Percentiles rank a stretch among this genome's conserved stretches.
Evolutionary conservation across 2,888 invertebrate genomes (phyloP).

Genomic region (Anthophora plumipes): DNA sequence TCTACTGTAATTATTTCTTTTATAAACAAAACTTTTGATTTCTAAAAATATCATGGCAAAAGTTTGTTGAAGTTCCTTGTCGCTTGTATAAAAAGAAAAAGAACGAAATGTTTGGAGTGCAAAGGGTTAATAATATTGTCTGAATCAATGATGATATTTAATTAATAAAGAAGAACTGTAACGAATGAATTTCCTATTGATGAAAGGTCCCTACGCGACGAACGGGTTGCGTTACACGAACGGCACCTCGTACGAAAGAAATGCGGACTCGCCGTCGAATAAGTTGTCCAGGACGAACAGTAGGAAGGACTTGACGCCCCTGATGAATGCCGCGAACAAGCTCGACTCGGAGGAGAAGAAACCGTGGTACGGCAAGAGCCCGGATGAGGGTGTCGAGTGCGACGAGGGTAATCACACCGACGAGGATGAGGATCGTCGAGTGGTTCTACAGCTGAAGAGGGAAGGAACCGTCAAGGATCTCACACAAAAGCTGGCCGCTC

Average conservation of each 20-base stretch:
- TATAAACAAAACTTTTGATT: too few species aligned
- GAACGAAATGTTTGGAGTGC: too few species aligned
- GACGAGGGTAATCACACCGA: conserved; percentile 85
- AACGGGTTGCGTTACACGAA: conserved; percentile 81
- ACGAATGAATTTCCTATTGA: conserved; percentile 9
- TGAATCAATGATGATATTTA: background rate
- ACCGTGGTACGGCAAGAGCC: conserved; percentile 85
- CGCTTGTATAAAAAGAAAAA: too few species aligned
- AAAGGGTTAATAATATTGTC: background rate
- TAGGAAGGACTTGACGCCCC: conserved; percentile 86
- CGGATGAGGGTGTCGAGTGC: conserved; percentile 87
- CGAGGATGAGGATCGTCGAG: conserved; percentile 87
- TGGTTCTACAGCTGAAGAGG: conserved; percentile 90
- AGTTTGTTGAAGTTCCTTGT: too few species aligned
- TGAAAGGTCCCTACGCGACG: conserved; percentile 73
- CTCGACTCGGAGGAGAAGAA: conserved; percentile 86
- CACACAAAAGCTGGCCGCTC: conserved; percentile 92
- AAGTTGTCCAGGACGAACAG: conserved; percentile 82
- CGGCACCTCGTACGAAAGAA: conserved; percentile 79
- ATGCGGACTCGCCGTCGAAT: conserved; percentile 81
- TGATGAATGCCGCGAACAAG: conserved; percentile 87
- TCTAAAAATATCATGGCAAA: too few species aligned
- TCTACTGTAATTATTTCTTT: too few species aligned
- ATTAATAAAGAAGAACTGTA: background rate
- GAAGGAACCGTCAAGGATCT: conserved; percentile 95